phyloP scores from a whole-genome alignment of 2,113 vertebrate species.

The Eonycteris spelaea region DNA sequence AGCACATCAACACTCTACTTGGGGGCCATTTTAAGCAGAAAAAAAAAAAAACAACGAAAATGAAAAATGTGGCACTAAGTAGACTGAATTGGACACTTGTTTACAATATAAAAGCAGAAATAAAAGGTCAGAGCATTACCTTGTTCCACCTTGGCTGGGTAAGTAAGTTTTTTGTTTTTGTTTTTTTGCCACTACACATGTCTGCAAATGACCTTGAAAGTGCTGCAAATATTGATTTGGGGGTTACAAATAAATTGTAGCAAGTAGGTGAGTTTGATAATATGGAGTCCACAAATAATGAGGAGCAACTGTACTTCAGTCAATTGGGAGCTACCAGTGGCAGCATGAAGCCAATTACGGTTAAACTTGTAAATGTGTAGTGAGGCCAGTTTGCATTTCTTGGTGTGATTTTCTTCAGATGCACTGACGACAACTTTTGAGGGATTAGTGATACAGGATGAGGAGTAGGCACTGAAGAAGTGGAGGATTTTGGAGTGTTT shows the following conservation, averaged over 20 bases:
- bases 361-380: background rate
- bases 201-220: background rate
- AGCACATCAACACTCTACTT: background rate
- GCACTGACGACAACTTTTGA: background rate
- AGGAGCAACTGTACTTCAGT: background rate
- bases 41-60: background rate
- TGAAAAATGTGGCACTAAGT: background rate
- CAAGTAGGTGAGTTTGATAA: background rate
- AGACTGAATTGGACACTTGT: background rate
- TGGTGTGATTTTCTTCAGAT: conserved; percentile 10
- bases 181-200: background rate
- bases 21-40: background rate
- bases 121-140: background rate
- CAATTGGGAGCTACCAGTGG: background rate
- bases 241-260: background rate
- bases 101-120: background rate
- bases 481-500: background rate
- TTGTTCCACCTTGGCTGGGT: background rate
- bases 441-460: background rate
- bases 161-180: background rate
- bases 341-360: background rate
- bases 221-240: background rate
- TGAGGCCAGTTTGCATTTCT: background rate
- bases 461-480: background rate
- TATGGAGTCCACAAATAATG: background rate